Percentiles rank a stretch among this genome's conserved stretches.
These are phyloP conservation scores for Diabrotica virgifera DNA, from an alignment of 1,140 invertebrate genomes.

Conservation along the genomic window DNA sequence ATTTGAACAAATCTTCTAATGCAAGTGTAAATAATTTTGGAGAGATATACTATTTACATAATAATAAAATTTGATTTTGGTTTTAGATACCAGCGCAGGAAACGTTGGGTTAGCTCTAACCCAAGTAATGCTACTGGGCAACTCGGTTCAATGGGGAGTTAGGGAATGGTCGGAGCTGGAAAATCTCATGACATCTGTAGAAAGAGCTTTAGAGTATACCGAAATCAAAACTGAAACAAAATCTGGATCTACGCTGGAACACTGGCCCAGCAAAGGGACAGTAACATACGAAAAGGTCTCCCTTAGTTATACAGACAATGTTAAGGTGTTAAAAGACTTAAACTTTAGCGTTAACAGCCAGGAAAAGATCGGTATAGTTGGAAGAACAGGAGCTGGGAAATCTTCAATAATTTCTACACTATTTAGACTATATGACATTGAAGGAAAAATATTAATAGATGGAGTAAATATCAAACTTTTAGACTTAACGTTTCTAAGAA, in stretches of 20 bases:
- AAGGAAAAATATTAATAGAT: conserved; percentile 60
- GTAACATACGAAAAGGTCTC: conserved; percentile 66
- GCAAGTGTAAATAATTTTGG: too few species aligned
- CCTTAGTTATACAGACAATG: conserved; percentile 58
- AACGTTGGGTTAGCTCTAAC: conserved; percentile 60
- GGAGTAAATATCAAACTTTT: conserved; percentile 57
- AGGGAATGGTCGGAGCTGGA: conserved; percentile 62
- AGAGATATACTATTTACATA: background rate
- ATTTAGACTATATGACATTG: conserved; percentile 58
- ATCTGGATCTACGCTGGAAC: conserved; percentile 42
- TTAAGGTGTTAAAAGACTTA: conserved; percentile 69
- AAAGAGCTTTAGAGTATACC: conserved; percentile 69
- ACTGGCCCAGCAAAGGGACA: conserved; percentile 71
- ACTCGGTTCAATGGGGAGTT: conserved; percentile 62
- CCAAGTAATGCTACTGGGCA: conserved; percentile 57
- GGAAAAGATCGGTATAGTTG: conserved; percentile 75
- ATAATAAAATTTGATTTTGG: background rate
- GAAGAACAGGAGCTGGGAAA: conserved; percentile 80
- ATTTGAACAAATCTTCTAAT: too few species aligned
- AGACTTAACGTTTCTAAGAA: conserved; percentile 67
- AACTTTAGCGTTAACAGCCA: conserved; percentile 59
- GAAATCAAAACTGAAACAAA: conserved; percentile 53
- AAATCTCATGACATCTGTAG: conserved; percentile 77
- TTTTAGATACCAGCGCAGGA: conserved; percentile 50
- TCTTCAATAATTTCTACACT: conserved; percentile 71